A percentile compares a stretch with the other conserved stretches of the same genome.
These are phyloP conservation scores for Corythornis cristatus DNA, from an alignment of 2,113 vertebrate species.

Conservation along the genomic window DNA sequence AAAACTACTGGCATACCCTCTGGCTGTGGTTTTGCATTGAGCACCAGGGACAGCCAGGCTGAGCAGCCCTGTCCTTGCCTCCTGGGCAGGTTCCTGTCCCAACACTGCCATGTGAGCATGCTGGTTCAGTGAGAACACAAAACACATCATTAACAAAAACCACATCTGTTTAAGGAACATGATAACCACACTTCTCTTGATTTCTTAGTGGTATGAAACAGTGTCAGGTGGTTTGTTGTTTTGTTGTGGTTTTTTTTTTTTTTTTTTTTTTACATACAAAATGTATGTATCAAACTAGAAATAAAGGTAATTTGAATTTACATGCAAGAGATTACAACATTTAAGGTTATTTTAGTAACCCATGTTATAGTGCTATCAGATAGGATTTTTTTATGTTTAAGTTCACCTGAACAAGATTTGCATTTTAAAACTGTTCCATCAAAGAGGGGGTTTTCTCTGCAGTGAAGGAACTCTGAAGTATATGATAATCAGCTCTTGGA, in stretches of 20 bases:
- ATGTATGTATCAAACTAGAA: not conserved
- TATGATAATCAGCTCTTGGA: constrained; percentile 32
- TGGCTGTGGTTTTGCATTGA: not conserved
- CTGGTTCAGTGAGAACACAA: not conserved
- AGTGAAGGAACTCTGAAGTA: constrained; percentile 29
- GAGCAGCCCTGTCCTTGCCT: not conserved
- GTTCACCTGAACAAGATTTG: not conserved
- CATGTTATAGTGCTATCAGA: not conserved
- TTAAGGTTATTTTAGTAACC: not conserved
- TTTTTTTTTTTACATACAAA: not conserved
- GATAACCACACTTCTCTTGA: not conserved
- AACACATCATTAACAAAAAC: not conserved
- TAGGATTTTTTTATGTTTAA: not conserved
- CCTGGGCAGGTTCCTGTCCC: not conserved
- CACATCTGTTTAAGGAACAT: not conserved
- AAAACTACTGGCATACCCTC: not conserved
- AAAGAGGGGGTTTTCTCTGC: constrained; percentile 5
- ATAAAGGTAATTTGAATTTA: not conserved
- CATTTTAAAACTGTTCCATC: constrained; percentile 25
- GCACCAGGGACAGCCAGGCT: not conserved
- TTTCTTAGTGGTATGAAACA: not conserved
- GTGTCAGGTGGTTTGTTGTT: not conserved
- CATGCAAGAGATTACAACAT: not conserved
- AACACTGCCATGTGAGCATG: fast-evolving
- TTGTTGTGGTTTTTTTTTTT: not conserved